Evolutionary conservation across 1,140 invertebrate species (phyloP).

Genomic region (Ooceraea biroi): DNA sequence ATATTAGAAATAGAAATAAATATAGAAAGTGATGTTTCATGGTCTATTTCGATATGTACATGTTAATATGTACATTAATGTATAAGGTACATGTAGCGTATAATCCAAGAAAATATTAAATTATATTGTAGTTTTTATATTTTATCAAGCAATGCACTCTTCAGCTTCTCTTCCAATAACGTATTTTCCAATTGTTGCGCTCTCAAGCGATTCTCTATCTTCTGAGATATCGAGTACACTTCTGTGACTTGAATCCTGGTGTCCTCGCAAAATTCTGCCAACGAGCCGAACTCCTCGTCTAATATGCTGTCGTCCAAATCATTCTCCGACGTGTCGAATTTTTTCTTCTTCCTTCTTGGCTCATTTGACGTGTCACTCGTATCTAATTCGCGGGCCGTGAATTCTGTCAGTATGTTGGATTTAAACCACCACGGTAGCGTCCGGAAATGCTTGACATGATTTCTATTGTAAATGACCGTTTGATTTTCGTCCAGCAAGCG

Average conservation of each 20-base stretch:
- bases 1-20: neutral
- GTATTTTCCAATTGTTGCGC: conserved; percentile 71
- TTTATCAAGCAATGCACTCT: conserved; percentile 72
- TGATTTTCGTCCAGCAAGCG: conserved; percentile 71
- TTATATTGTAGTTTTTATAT: neutral
- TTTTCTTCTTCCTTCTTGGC: conserved; percentile 64
- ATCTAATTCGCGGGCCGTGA: conserved; percentile 48
- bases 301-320: conserved; percentile 54
- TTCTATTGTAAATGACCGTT: conserved; percentile 82
- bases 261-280: conserved; percentile 68
- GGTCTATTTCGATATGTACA: too few species aligned
- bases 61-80: neutral
- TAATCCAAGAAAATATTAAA: too few species aligned
- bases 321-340: conserved; percentile 28
- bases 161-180: conserved; percentile 76
- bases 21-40: neutral
- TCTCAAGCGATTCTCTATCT: conserved; percentile 77
- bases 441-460: conserved; percentile 81
- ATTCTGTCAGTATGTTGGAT: conserved; percentile 75
- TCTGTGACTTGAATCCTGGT: conserved; percentile 66
- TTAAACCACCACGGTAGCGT: conserved; percentile 84
- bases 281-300: conserved; percentile 60
- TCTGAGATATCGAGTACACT: conserved; percentile 64
- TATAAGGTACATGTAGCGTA: neutral
- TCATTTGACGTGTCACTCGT: conserved; percentile 42